These are phyloP conservation scores for Gallinago undulata DNA, from an alignment of 2,113 vertebrate species.

Conservation along the genomic window DNA sequence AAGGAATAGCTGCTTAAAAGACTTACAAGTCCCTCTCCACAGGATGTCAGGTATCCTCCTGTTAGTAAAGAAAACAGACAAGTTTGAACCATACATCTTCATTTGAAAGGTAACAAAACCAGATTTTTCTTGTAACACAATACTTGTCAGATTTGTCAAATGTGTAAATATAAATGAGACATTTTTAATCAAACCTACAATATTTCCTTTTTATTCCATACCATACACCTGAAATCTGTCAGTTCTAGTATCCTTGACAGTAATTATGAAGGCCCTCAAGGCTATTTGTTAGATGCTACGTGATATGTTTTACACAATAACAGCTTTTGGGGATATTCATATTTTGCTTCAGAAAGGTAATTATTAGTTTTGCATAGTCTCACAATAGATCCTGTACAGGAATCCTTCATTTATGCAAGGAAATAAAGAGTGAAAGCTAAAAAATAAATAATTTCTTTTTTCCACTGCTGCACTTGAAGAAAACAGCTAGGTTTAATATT, in stretches of 20 bases:
- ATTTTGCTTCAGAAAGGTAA: slow-evolving; percentile 31
- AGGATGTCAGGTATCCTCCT: background rate
- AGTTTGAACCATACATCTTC: background rate
- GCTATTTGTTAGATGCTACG: background rate
- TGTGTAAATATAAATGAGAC: slow-evolving; percentile 29
- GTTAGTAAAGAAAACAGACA: background rate
- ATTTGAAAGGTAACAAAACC: background rate
- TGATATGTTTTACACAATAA: background rate
- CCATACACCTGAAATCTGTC: slow-evolving; percentile 7
- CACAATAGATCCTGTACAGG: background rate
- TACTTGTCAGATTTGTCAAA: slow-evolving; percentile 15
- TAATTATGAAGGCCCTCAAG: slow-evolving; percentile 26
- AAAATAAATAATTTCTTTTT: background rate
- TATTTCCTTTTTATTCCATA: slow-evolving; percentile 23
- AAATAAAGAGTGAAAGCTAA: background rate
- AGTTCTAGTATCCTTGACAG: slow-evolving; percentile 20
- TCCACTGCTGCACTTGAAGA: background rate
- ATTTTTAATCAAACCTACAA: background rate
- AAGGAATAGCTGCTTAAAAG: background rate
- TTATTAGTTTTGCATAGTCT: slow-evolving; percentile 8
- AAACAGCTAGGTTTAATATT: background rate
- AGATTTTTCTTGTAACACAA: background rate
- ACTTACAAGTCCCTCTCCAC: background rate
- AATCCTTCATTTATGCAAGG: background rate
- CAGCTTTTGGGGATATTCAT: background rate